Base-by-base conservation (phyloP, 1,140 invertebrate species). In the Brachionus sp. region DNA sequence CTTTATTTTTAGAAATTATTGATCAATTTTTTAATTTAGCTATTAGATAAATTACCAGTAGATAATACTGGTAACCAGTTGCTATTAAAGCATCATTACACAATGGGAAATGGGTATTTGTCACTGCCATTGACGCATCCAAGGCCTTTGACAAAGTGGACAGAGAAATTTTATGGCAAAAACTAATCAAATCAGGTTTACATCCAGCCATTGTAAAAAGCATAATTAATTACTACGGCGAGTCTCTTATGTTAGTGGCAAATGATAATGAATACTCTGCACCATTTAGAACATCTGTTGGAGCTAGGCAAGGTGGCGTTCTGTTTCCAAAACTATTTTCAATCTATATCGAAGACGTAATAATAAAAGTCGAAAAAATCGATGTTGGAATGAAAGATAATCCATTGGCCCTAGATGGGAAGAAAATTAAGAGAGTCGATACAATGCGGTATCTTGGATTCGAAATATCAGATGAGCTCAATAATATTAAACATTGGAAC, bases 241-340 rank as follows among this genome's bases (percentile, higher is more conserved):
- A 57, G 23, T 57, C 57, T 23, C 19, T 62, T 23, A 62, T 62
- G 57, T 23, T 62, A 12, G 57, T 62, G 16, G 19, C 57, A 23
- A 62, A 62, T 62, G 57, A 62, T 62, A 62, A 62, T 62, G 57
- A 62, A 62, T 62, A 62, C 23, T 62, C 57, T 62, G 57, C 23
- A 62, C 57, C 57, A 19, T 62, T 62, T 25, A 62, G 23, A 62
- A 62, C 19, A 9, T 62, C 19, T 23, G 23, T 62, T 62, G 57
- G 57, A 25, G 57, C 19, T 23, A 62, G 57, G 23, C 57, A 62
- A 25, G 57, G 57, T 23, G 57, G 57, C 16, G 57, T 62, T 62
- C 19, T 62, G 23, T 62, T 16, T 62, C 57, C 57, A 62, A 62
- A 62, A 62, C 57, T 62, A 62, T 62, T 62, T 62, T 62, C 57